Conservation (phyloP, 2,888 invertebrate species). For the Idaea aversata region DNA sequence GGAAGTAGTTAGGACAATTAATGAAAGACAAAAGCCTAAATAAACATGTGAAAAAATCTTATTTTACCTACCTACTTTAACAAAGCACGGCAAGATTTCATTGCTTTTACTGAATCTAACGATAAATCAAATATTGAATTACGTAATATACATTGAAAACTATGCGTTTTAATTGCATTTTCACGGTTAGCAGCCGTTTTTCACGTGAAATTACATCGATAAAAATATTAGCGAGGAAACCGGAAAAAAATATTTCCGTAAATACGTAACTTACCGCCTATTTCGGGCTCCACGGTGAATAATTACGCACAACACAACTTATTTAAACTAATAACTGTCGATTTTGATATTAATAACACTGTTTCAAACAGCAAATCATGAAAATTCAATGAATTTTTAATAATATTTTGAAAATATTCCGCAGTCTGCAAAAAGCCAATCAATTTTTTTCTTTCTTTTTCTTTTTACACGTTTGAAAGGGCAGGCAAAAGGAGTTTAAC, state of each 20-base stretch:
- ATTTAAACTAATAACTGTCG: neutral
- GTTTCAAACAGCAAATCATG: neutral
- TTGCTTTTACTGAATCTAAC: neutral
- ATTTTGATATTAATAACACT: neutral
- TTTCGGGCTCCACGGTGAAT: constrained; percentile 65
- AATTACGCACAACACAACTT: constrained; percentile 4
- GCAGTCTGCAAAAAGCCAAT: constrained; percentile 1
- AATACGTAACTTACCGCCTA: constrained; percentile 50
- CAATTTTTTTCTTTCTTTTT: neutral
- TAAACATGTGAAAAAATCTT: too few relatives aligned
- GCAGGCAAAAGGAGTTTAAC: neutral
- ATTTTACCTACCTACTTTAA: too few relatives aligned
- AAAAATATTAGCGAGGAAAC: neutral
- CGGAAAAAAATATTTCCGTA: neutral
- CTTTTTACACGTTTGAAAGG: neutral
- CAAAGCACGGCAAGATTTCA: neutral
- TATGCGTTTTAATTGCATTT: neutral
- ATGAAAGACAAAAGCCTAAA: too few relatives aligned
- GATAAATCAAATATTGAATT: neutral
- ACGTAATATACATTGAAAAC: neutral
- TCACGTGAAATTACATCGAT: neutral
- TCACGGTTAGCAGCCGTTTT: neutral
- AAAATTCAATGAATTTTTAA: neutral
- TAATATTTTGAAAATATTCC: constrained; percentile 3
- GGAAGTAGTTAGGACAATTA: too few relatives aligned